Evolutionary conservation across 1,140 invertebrate species (phyloP).

Genomic region (Saccostrea cuccullata): DNA sequence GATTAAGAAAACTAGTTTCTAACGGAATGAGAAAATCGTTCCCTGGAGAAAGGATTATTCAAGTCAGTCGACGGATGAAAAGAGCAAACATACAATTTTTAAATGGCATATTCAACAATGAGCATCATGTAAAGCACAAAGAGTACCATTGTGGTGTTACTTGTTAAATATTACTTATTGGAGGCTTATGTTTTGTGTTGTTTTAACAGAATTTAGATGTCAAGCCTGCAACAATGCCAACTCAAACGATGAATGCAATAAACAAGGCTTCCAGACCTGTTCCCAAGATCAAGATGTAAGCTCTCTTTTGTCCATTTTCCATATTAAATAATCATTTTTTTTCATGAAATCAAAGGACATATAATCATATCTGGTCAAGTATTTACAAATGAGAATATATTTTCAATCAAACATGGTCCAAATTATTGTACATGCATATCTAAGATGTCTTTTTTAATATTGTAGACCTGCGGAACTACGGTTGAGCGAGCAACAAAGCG

Average conservation of each 20-base stretch:
- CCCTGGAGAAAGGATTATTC: too few species aligned
- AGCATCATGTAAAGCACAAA: too few species aligned
- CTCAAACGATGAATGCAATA: background rate
- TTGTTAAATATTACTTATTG: too few species aligned
- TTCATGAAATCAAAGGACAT: background rate
- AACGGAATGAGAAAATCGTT: too few species aligned
- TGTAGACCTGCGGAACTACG: constrained; percentile 1
- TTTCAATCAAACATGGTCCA: background rate
- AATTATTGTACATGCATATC: background rate
- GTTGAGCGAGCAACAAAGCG: background rate
- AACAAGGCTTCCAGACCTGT: constrained; percentile 10
- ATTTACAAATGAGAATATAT: background rate
- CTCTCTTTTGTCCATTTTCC: background rate
- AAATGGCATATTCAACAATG: too few species aligned
- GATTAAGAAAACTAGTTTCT: too few species aligned
- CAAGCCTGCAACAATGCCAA: background rate
- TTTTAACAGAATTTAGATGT: constrained; percentile 18
- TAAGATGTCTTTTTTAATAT: background rate
- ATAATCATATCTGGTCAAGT: background rate
- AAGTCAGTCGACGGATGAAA: too few species aligned
- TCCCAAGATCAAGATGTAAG: background rate
- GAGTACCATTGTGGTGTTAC: too few species aligned
- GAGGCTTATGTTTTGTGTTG: background rate
- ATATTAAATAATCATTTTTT: background rate
- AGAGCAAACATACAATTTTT: too few species aligned